Conservation (phyloP, 2,797 vertebrate species). For the Cryptoblepharus egeriae region DNA sequence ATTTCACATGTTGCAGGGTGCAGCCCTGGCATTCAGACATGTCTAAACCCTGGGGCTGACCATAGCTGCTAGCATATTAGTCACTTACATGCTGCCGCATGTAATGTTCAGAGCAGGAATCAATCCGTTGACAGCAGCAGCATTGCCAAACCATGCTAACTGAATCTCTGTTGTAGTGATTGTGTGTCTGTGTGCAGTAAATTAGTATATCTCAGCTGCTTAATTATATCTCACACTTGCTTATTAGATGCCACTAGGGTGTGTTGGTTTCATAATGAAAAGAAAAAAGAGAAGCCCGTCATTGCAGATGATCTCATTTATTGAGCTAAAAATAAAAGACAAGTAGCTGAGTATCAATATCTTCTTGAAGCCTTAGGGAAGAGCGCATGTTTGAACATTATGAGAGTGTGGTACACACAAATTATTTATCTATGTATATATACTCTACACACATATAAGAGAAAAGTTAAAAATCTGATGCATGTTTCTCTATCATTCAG, state of each 20-base stretch:
- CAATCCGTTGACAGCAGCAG: neutral
- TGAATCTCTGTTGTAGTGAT: slow-evolving; percentile 39
- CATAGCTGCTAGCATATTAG: neutral
- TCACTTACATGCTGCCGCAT: neutral
- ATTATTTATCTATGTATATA: too few species aligned
- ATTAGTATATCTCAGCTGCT: slow-evolving; percentile 48
- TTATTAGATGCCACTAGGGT: slow-evolving; percentile 43
- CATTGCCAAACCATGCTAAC: slow-evolving; percentile 28
- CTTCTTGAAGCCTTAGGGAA: slow-evolving; percentile 46
- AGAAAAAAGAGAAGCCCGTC: slow-evolving; percentile 51
- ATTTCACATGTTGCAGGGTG: neutral
- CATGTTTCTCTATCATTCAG: slow-evolving; percentile 59
- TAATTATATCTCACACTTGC: slow-evolving; percentile 57
- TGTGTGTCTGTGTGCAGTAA: slow-evolving; percentile 47
- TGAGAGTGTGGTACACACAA: neutral
- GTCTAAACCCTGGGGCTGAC: neutral
- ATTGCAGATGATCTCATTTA: slow-evolving; percentile 65
- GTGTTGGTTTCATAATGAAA: slow-evolving; percentile 56
- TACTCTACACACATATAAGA: slow-evolving; percentile 30
- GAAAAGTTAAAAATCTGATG: slow-evolving; percentile 59
- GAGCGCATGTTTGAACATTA: slow-evolving; percentile 50
- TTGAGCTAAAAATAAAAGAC: slow-evolving; percentile 59
- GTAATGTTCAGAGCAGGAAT: neutral
- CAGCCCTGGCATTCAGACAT: neutral
- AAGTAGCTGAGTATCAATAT: slow-evolving; percentile 51